Evolutionary conservation across 1,140 invertebrate species (phyloP), one percentile per base, ranked within the genome.

Genomic region (Oedothorax gibbosus): DNA sequence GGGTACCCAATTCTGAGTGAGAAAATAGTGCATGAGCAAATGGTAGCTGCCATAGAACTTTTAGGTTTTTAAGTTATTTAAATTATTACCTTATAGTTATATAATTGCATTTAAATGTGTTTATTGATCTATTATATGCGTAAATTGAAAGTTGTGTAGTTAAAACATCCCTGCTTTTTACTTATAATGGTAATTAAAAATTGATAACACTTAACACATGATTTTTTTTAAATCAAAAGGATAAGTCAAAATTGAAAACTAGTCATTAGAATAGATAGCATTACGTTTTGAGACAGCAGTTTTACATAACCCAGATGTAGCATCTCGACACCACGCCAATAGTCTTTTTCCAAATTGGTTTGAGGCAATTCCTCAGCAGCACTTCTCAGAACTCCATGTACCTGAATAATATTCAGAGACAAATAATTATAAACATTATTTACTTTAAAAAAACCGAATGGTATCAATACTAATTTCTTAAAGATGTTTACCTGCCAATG

Each of bases 301-400:
- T 50, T 54, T 71, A 49, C 20, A 69, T 85, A n/a, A 82, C 80
- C 54, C 83, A 88, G 94, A 91, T 10, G 95, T 95, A 88, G 94
- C 93, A 89, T 94, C 92, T 86, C 93, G 92, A 90, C 95, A 96
- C 96, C 96, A 97, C 7, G 93, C 93, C 53, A 97, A 91, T 60
- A 11, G 95, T 83, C 56, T n/a, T 83, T 82, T 60, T 85, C 78
- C 18, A 87, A 73, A 86, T 87, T 86, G 60, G 86, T 87, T 53
- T 87, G 87, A 7, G 84, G 83, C 14, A 82, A 20, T 86, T 87
- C 80, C 51, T 86, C 53, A 7, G 78, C 14, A 11, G 57, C 86
- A 68, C 56, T 86, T 69, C 56, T 78, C 15, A 88, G 54, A 65
- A 87, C 68, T n/a, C 84, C 80, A 79, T 86, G 77, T 9, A 88